These are phyloP conservation scores for Thelaira solivaga DNA, from an alignment of 2,888 invertebrate genomes.

Conservation along the genomic window DNA sequence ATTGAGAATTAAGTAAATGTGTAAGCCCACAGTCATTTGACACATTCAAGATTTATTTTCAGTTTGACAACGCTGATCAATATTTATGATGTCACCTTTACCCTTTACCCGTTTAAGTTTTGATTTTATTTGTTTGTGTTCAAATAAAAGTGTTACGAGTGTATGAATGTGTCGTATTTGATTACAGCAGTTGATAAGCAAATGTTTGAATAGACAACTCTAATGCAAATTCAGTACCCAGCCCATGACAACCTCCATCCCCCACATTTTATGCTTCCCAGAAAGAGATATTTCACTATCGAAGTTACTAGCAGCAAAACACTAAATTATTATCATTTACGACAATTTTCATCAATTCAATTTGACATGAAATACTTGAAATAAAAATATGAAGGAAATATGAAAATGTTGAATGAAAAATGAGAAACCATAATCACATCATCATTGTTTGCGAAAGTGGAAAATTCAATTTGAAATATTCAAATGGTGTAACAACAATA, in stretches of 20 bases:
- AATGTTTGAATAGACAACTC: conserved; percentile 6
- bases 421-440: conserved; percentile 56
- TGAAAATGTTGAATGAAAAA: conserved; percentile 29
- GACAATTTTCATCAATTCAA: conserved; percentile 62
- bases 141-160: too few relatives aligned
- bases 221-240: neutral
- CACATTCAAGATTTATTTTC: conserved; percentile 42
- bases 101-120: too few relatives aligned
- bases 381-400: conserved; percentile 29
- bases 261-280: neutral
- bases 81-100: conserved; percentile 51
- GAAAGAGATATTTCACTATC: neutral
- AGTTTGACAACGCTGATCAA: conserved; percentile 40
- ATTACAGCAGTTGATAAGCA: conserved; percentile 3
- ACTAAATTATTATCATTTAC: conserved; percentile 56
- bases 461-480: conserved; percentile 60
- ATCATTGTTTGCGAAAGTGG: conserved; percentile 59
- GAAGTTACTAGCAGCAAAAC: conserved; percentile 7
- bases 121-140: conserved; percentile 10
- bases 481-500: conserved; percentile 37
- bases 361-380: conserved; percentile 53
- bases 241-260: neutral
- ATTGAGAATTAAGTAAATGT: too few relatives aligned
- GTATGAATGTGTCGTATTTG: conserved; percentile 4
- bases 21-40: too few relatives aligned